Base-by-base conservation (phyloP, 2,113 vertebrate genomes). In the Agapornis roseicollis region DNA sequence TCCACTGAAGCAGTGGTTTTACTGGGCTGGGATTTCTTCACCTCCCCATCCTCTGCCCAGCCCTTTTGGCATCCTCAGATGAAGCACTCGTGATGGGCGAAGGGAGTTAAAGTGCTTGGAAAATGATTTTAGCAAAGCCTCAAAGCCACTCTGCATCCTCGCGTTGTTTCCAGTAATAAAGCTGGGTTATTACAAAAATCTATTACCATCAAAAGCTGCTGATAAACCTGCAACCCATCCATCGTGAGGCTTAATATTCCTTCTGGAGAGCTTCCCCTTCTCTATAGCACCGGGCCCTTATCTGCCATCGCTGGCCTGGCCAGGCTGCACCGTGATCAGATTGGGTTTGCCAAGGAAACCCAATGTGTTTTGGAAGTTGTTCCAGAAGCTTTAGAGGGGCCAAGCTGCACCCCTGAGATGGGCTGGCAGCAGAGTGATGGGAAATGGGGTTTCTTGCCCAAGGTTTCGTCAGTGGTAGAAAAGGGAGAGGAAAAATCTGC, bases 131-230 rank as follows among this genome's bases (percentile, higher is more conserved):
- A 77, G 44, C 4, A 17, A 19, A 73, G n/a, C 69, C 42, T 58
- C 41, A 82, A 64, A 93, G 12, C 44, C 39, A 17, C 77, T 77
- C 56, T 56, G 29, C 7, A 3, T 73, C 61, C 84, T 73, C 63
- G 22, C n/a, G 6, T 86, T 83, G 91, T 79, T 71, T 87, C 93
- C 88, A 74, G 92, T 73, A 88, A 93, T 63, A 53, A 91, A 82
- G 31, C 64, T 9, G 2, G 60, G 81, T 81, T 66, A 53, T 87
- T 85, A 53, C 42, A 70, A 39, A 78, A 87, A 92, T 52, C 82
- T 92, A 39, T 93, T 90, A 64, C 73, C 74, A 70, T 69, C 89
- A 39, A 85, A 87, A 92, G 56, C 68, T 0, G 3, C 65, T 22
- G 82, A 61, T 70, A 85, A 90, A 78, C 50, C 86, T 55, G 46